Evolutionary conservation across 2,113 vertebrate species (phyloP).

Genomic region (Tricholaema leucomelas): DNA sequence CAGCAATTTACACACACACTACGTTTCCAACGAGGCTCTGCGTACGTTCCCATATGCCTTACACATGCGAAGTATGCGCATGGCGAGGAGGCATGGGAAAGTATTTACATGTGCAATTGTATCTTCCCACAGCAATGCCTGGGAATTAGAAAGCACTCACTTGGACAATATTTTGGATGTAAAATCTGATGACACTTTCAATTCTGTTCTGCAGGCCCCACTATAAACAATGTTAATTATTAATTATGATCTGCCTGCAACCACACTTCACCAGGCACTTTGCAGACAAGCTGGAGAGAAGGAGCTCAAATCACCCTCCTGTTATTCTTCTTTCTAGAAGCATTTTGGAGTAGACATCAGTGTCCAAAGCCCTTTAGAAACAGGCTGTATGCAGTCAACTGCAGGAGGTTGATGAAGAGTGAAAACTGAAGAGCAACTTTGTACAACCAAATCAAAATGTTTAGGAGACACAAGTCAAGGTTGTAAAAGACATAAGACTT

Average conservation of each 20-base stretch:
- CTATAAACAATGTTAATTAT: conserved; percentile 55
- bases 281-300: neutral
- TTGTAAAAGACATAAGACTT: neutral
- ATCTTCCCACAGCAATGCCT: conserved; percentile 67
- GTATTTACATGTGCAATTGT: conserved; percentile 64
- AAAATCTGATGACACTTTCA: conserved; percentile 70
- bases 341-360: neutral
- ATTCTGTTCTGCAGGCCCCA: conserved; percentile 18
- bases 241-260: conserved; percentile 40
- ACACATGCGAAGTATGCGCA: conserved; percentile 47
- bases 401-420: neutral
- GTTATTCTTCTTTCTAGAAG: neutral
- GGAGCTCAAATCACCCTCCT: neutral
- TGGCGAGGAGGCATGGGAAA: conserved; percentile 66
- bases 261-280: neutral
- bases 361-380: neutral
- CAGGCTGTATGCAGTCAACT: neutral
- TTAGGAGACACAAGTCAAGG: neutral
- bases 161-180: conserved; percentile 56
- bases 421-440: neutral
- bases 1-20: conserved; percentile 62
- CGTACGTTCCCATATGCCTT: conserved; percentile 56
- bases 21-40: conserved; percentile 42
- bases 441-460: fast-evolving
- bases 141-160: conserved; percentile 63